Conservation (phyloP, 2,797 vertebrate species). For the Fundulus diaphanus region DNA sequence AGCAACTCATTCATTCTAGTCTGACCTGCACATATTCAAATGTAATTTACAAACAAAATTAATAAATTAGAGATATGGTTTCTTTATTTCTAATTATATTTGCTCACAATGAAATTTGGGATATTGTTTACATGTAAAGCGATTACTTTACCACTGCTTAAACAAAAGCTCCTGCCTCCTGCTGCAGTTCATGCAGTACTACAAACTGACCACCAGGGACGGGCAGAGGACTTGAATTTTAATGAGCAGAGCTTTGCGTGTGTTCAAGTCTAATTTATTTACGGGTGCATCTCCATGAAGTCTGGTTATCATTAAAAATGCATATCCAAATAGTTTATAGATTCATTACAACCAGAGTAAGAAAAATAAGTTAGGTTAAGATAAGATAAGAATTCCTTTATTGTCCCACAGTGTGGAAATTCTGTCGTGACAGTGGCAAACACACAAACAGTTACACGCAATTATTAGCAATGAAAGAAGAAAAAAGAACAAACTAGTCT, state of each 20-base stretch:
- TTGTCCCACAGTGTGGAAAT: too few relatives aligned
- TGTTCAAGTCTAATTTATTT: neutral
- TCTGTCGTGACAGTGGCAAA: too few relatives aligned
- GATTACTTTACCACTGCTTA: neutral
- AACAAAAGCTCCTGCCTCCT: neutral
- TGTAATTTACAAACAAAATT: neutral
- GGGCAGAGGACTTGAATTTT: constrained; percentile 54
- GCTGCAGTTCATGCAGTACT: constrained; percentile 55
- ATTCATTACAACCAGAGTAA: neutral
- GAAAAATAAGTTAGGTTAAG: too few relatives aligned
- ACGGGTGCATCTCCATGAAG: neutral
- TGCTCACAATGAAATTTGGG: neutral
- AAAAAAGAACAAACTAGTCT: too few relatives aligned
- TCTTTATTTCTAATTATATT: neutral
- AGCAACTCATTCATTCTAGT: neutral
- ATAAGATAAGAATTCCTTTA: too few relatives aligned
- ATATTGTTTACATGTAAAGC: neutral
- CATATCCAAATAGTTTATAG: neutral
- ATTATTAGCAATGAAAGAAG: too few relatives aligned
- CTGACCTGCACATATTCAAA: neutral
- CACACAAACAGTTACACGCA: too few relatives aligned
- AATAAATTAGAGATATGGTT: neutral
- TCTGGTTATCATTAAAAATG: neutral
- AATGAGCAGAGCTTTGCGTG: constrained; percentile 10
- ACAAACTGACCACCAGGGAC: constrained; percentile 60